Base-by-base conservation (phyloP, 2,113 vertebrate species). In the Crotalus horridus region DNA sequence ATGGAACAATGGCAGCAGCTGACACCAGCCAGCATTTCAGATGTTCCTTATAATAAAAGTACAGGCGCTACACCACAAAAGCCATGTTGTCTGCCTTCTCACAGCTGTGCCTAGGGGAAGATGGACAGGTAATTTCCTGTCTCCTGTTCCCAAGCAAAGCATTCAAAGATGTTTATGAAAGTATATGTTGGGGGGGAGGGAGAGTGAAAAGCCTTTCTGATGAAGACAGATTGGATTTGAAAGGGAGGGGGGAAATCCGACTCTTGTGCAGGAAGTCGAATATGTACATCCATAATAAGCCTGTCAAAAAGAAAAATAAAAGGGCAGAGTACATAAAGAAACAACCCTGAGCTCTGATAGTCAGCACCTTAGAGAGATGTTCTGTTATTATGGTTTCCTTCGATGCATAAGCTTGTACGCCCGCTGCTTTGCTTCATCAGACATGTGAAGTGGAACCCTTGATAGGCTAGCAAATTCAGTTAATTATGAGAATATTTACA, bases 121-220 rank as follows among this genome's bases (percentile, higher is more conserved):
- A 91, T 48, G 39, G 90, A 91, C 90, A 86, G 74, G 54, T 85
- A 85, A 91, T 86, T 39, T 85, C 39, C 90, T 58, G 7, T 85
- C 24, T 53, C 51, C 17, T 69, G 12, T 53, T 54, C 54, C 33
- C 20, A 86, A 85, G 54, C 48, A 48, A 61, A 90, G 69, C 51
- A 85, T 85, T 91, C 81, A 51, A 29, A 91, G 69, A 56, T 91
- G 90, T 74, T 91, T 85, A 91, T 85, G 69, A 85, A 91, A 91
- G 69, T 85, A 55, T 69, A 23, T 6, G 20, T 51, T 10, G 1
- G 20, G 1, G 21, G 7, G 58, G 61, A 1, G 29, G 64, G 64
- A 9, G 3, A 15, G 29, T 23, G 23, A 21, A 81, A 54, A 39
- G 13, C n/a, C 12, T 56, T 85, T 90, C 48, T 13, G 48, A 90